These are phyloP conservation scores for Penaeus indicus DNA, from an alignment of 1,140 invertebrate species.

Conservation along the genomic window DNA sequence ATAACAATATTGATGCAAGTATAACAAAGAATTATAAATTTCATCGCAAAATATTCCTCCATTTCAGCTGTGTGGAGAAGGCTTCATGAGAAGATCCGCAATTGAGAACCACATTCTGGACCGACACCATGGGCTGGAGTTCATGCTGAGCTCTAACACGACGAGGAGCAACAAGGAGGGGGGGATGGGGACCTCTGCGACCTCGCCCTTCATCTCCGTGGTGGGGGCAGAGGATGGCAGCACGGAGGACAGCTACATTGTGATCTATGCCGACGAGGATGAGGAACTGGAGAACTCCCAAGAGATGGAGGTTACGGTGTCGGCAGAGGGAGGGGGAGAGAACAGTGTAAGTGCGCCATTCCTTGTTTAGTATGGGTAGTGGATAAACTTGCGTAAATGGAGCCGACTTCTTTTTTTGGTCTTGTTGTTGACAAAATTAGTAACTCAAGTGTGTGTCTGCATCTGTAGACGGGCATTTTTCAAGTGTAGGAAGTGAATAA, in stretches of 20 bases:
- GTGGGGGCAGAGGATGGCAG: slow-evolving; percentile 33
- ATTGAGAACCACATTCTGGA: slow-evolving; percentile 56
- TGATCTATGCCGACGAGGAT: slow-evolving; percentile 46
- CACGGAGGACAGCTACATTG: slow-evolving; percentile 48
- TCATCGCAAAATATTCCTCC: background rate
- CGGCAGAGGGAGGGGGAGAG: slow-evolving; percentile 12
- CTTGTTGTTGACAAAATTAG: too few relatives aligned
- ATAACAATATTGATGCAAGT: too few relatives aligned
- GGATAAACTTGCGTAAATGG: too few relatives aligned
- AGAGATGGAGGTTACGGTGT: slow-evolving; percentile 55
- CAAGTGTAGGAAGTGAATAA: too few relatives aligned
- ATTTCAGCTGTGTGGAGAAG: slow-evolving; percentile 53
- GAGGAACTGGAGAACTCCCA: slow-evolving; percentile 3
- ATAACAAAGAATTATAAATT: background rate
- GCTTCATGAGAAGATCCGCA: slow-evolving; percentile 48
- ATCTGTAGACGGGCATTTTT: too few relatives aligned
- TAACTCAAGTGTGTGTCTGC: too few relatives aligned
- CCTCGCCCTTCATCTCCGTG: slow-evolving; percentile 43
- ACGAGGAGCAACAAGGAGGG: background rate
- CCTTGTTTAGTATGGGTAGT: too few relatives aligned
- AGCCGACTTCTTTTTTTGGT: too few relatives aligned
- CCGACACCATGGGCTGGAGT: slow-evolving; percentile 22
- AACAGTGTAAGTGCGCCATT: too few relatives aligned
- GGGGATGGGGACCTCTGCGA: background rate
- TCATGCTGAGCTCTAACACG: background rate